Percentiles rank a stretch among this genome's conserved stretches.
Conservation (phyloP, 2,888 invertebrate genomes). For the Sinodicranocentrus sp. region DNA sequence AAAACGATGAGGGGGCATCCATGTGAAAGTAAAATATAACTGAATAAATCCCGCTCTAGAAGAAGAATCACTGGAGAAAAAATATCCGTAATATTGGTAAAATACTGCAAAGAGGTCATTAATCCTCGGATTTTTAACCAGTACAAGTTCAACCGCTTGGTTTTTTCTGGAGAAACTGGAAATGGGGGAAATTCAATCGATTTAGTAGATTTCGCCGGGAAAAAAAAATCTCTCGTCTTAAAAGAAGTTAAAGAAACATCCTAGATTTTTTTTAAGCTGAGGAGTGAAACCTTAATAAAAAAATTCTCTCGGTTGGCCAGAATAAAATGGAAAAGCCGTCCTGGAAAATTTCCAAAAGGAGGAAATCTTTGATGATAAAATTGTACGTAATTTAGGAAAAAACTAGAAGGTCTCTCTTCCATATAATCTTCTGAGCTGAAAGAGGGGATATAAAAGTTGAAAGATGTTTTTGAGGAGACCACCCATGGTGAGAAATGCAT, state of each 20-base stretch:
- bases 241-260: background rate
- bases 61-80: constrained; percentile 22
- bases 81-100: constrained; percentile 11
- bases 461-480: background rate
- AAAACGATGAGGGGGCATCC: constrained; percentile 33
- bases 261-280: background rate
- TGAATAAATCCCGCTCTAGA: background rate
- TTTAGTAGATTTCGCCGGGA: background rate
- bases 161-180: too few relatives aligned
- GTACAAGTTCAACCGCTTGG: background rate
- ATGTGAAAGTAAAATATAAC: constrained; percentile 50
- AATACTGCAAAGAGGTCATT: constrained; percentile 30
- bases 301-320: background rate
- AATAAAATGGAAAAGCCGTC: constrained; percentile 7
- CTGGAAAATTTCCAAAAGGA: constrained; percentile 52
- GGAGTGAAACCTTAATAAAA: background rate
- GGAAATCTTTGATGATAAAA: constrained; percentile 50
- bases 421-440: too few relatives aligned
- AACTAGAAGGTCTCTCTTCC: too few relatives aligned
- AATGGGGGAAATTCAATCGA: too few relatives aligned
- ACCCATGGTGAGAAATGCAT: background rate
- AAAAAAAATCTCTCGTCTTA: background rate
- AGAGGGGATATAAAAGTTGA: background rate
- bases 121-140: constrained; percentile 29
- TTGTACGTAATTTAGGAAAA: constrained; percentile 35